A percentile compares a stretch with the other conserved stretches of the same genome.
phyloP scores from a whole-genome alignment of 92 coral and sea anemone species.

The Heliopora coerulea region DNA sequence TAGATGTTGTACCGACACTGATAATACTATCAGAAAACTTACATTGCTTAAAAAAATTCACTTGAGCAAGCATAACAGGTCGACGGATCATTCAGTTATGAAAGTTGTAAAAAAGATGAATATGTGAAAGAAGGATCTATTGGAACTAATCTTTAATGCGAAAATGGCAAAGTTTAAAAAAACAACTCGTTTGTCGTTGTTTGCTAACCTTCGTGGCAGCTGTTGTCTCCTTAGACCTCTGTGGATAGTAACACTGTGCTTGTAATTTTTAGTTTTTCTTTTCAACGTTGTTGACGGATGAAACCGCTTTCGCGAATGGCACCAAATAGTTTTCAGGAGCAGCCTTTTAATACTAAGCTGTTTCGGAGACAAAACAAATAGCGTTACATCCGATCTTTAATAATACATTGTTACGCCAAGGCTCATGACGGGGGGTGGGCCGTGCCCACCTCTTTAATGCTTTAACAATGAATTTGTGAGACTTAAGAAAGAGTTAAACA shows the following conservation, averaged over 20 bases:
- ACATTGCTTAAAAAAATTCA: no score
- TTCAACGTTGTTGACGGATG: neutral
- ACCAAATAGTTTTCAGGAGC: neutral
- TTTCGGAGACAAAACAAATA: constrained; percentile 19
- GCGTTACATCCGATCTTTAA: constrained; percentile 26
- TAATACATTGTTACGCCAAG: constrained; percentile 8
- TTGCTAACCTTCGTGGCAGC: constrained; percentile 32
- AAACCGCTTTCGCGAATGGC: neutral
- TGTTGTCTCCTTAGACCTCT: neutral
- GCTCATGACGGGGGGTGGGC: constrained; percentile 17
- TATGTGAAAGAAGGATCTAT: no score
- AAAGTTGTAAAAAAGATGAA: no score
- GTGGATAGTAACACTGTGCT: neutral
- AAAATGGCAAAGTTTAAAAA: neutral
- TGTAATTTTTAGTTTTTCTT: neutral
- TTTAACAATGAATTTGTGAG: constrained; percentile 1
- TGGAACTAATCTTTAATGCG: no score
- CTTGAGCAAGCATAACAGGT: no score
- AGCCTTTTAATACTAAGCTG: constrained; percentile 13
- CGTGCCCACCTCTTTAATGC: neutral
- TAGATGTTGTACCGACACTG: no score
- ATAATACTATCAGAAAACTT: no score
- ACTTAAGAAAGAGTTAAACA: neutral
- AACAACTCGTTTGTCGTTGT: constrained; percentile 26
- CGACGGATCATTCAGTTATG: no score